Percentiles rank a stretch among this genome's conserved stretches.
These are phyloP conservation scores for Lampris megalopsis DNA, from an alignment of 2,113 vertebrate species.

Conservation along the genomic window DNA sequence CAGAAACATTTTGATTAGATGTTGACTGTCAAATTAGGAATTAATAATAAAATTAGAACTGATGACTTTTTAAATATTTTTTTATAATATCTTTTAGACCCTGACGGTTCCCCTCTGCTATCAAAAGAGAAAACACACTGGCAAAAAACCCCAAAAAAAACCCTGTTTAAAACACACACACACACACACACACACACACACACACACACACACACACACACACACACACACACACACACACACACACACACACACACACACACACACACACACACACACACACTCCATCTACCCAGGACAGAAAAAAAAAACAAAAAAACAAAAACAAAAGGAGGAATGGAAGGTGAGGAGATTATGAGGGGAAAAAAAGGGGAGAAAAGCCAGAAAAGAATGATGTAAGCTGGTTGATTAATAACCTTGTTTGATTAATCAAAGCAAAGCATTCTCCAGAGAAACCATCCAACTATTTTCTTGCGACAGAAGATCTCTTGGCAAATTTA, in stretches of 20 bases:
- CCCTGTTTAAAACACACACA: too few species aligned
- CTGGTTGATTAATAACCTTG: not conserved
- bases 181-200: too few species aligned
- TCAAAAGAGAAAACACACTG: too few species aligned
- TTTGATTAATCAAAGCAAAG: not conserved
- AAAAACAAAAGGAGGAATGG: not conserved
- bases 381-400: conserved; percentile 1
- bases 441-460: not conserved
- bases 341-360: not conserved
- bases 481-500: conserved; percentile 30
- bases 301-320: not conserved
- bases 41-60: too few species aligned
- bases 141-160: too few species aligned
- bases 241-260: not conserved
- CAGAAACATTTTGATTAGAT: too few species aligned
- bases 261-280: not conserved
- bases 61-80: too few species aligned
- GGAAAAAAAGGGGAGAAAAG: not conserved
- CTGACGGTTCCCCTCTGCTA: too few species aligned
- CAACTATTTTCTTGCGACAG: conserved; percentile 19
- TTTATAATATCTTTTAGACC: too few species aligned
- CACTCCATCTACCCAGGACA: not conserved
- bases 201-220: conserved; percentile 6
- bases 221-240: not conserved
- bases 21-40: too few species aligned